Base-by-base conservation (phyloP, 1,140 invertebrate species). In the Calephelis nemesis region DNA sequence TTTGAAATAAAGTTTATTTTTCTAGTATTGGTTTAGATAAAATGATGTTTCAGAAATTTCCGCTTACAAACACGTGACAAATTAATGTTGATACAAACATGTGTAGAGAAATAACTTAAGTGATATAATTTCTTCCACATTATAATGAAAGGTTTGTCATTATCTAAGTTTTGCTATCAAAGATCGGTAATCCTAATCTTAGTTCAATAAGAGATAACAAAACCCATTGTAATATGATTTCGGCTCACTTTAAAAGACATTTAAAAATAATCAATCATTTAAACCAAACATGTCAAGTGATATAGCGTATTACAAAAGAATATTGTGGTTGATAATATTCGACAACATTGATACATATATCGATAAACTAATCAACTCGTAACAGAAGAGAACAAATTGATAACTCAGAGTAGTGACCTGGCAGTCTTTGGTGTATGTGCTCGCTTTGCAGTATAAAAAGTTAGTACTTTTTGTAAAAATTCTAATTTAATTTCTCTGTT, bases 351-450 rank as follows among this genome's bases (percentile, higher is more conserved):
- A 87, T 85, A 87, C 78, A 82, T 79, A 69, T 68, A 39, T 39
- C 81, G 86, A 88, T 88, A 88, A 85, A 63, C n/a, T 82, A 86
- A 87, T 84, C 82, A 78, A 54, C 60, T 67, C 62, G 77, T 84
- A 82, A 81, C 83, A 80, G 63, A 47, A 73, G 70, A 64, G 70
- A 62, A 75, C 73, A 74, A 67, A 77, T 77, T 77, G 79, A 84
- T 84, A 85, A 83, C 73, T 72, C 65, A 7, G 58, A 64, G 60
- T 74, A 87, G 82, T 87, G 78, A 87, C 81, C 79, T 70, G 67
- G 66, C 73, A 70, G 74, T 63, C 74, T 63, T 73, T 62, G 72
- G 13, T 65, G 58, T 48, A 71, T 65, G 63, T 70, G 72, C 71
- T 73, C 73, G 74, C 15, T n/a, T 40, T 67, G 7, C 62, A 65